These are phyloP conservation scores for Phrynosoma blainvillii DNA, from an alignment of 2,113 vertebrate genomes.

Conservation along the genomic window DNA sequence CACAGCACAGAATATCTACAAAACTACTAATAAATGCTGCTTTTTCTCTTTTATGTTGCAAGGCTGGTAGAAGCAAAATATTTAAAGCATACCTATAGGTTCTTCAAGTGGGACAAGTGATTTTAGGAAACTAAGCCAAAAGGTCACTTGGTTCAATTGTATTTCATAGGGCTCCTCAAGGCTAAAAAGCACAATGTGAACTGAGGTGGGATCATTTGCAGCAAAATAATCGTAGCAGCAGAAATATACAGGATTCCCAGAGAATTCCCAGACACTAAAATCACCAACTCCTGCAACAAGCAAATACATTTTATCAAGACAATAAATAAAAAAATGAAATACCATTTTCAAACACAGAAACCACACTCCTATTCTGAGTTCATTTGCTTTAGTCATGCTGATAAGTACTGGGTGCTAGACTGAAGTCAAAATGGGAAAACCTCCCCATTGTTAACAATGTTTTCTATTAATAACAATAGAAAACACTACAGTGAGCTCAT, in stretches of 20 bases:
- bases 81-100: constrained; percentile 81
- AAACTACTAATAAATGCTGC: constrained; percentile 21
- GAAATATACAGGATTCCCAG: constrained; percentile 95
- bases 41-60: background rate
- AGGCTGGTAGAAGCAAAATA: background rate
- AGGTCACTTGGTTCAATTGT: constrained; percentile 94
- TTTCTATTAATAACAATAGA: background rate
- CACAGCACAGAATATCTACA: fast-evolving
- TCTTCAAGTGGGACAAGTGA: constrained; percentile 89
- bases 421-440: background rate
- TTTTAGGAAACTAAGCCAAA: constrained; percentile 97
- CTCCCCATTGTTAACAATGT: background rate
- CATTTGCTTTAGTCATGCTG: background rate
- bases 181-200: constrained; percentile 93
- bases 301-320: background rate
- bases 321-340: background rate
- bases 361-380: background rate
- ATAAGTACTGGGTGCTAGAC: background rate
- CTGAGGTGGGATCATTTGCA: constrained; percentile 88
- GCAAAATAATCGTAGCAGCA: constrained; percentile 97
- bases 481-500: background rate
- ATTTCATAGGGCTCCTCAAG: constrained; percentile 96
- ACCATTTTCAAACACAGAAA: background rate
- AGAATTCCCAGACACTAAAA: constrained; percentile 98
- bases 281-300: constrained; percentile 88